Evolutionary conservation across 2,888 invertebrate species (phyloP).

Genomic region (Chloroclystis v-ata): DNA sequence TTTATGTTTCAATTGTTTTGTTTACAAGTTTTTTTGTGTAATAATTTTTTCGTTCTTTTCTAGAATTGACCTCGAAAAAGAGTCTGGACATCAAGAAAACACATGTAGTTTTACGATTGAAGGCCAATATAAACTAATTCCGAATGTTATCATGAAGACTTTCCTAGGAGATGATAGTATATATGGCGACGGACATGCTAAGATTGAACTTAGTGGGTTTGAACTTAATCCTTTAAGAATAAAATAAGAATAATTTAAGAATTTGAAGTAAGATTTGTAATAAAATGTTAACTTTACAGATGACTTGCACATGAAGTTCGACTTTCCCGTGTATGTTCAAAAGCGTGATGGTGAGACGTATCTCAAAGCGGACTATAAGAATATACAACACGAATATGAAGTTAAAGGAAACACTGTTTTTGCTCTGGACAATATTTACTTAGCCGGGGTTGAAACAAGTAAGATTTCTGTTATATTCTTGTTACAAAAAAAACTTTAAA

Average conservation of each 20-base stretch:
- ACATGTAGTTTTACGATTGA: slow-evolving; percentile 41
- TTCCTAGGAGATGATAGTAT: slow-evolving; percentile 33
- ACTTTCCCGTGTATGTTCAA: slow-evolving; percentile 38
- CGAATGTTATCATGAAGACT: slow-evolving; percentile 30
- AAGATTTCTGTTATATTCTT: no score
- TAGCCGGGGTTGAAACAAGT: slow-evolving; percentile 39
- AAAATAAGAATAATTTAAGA: no score
- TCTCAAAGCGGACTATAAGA: slow-evolving; percentile 36
- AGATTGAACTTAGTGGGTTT: slow-evolving; percentile 34
- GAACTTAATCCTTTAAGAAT: no score
- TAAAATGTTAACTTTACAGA: slow-evolving; percentile 34
- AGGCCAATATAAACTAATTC: slow-evolving; percentile 36
- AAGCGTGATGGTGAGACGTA: slow-evolving; percentile 43
- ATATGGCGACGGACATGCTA: slow-evolving; percentile 41
- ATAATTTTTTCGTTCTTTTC: no score
- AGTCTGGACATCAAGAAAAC: slow-evolving; percentile 33
- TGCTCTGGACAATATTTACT: slow-evolving; percentile 34
- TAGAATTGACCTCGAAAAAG: slow-evolving; percentile 40
- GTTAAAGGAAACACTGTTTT: slow-evolving; percentile 29
- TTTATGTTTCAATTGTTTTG: no score
- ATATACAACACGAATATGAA: slow-evolving; percentile 40
- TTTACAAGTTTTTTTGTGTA: no score
- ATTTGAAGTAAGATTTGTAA: no score
- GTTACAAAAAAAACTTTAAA: no score
- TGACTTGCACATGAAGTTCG: slow-evolving; percentile 37